phyloP scores from a whole-genome alignment of 1,140 invertebrate species.

The Platorchestia sp. region DNA sequence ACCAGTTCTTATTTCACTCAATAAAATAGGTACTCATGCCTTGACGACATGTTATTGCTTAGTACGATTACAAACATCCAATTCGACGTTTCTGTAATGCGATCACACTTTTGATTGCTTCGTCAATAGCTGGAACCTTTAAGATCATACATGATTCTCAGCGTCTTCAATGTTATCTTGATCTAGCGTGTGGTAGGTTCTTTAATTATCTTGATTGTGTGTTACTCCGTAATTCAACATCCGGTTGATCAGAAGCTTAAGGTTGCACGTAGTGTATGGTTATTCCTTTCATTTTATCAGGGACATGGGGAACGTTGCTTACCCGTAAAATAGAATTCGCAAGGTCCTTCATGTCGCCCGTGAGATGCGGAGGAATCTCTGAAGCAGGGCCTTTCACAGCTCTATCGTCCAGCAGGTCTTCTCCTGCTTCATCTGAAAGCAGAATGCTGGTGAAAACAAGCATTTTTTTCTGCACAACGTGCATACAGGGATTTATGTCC shows the following conservation, averaged over 20 bases:
- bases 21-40: neutral
- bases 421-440: slow-evolving; percentile 57
- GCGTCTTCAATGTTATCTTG: too few species aligned
- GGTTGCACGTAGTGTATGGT: neutral
- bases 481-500: too few species aligned
- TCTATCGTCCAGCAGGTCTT: slow-evolving; percentile 64
- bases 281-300: neutral
- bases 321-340: slow-evolving; percentile 65
- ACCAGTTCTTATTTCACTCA: neutral
- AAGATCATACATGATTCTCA: too few species aligned
- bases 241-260: neutral
- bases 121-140: too few species aligned
- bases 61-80: neutral
- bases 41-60: neutral
- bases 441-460: neutral
- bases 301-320: neutral
- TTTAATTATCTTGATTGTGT: too few species aligned
- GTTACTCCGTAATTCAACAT: too few species aligned
- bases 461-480: neutral
- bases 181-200: too few species aligned
- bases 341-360: slow-evolving; percentile 65
- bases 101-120: too few species aligned
- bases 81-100: too few species aligned
- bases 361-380: slow-evolving; percentile 56
- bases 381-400: slow-evolving; percentile 57